These are phyloP conservation scores for Drosophila jambulina DNA, from an alignment of 1,140 invertebrate genomes.

Conservation along the genomic window DNA sequence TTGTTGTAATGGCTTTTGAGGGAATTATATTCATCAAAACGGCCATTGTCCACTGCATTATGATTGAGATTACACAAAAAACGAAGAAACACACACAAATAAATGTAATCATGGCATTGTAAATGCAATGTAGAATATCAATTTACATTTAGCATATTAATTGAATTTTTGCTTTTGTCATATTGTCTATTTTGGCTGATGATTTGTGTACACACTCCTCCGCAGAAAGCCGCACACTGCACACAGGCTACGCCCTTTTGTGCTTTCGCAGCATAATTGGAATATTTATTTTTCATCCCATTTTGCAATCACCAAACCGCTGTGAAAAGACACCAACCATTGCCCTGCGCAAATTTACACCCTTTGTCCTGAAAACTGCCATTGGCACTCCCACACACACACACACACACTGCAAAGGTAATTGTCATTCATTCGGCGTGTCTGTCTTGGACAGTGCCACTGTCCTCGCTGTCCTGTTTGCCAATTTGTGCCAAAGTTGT, in stretches of 20 bases:
- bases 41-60: constrained; percentile 31
- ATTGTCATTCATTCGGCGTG: constrained; percentile 64
- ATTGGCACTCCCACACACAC: constrained; percentile 32
- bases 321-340: constrained; percentile 36
- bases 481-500: constrained; percentile 75
- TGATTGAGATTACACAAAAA: constrained; percentile 37
- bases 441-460: constrained; percentile 40
- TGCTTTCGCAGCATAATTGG: constrained; percentile 65
- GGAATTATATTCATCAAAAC: constrained; percentile 35
- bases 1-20: constrained; percentile 32
- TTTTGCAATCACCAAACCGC: constrained; percentile 75
- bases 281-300: constrained; percentile 80
- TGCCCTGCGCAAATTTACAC: constrained; percentile 5
- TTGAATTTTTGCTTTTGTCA: constrained; percentile 77
- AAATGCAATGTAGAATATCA: constrained; percentile 67
- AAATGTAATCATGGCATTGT: constrained; percentile 47
- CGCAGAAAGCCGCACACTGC: not conserved
- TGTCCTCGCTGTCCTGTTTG: constrained; percentile 66
- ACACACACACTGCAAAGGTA: constrained; percentile 56
- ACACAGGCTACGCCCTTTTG: constrained; percentile 11
- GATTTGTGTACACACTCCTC: constrained; percentile 41
- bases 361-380: constrained; percentile 41
- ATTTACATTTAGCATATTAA: constrained; percentile 82
- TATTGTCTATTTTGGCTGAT: constrained; percentile 53
- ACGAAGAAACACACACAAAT: constrained; percentile 40